These are phyloP conservation scores for Cyanoderma ruficeps DNA, from an alignment of 2,113 vertebrate species.

Conservation along the genomic window DNA sequence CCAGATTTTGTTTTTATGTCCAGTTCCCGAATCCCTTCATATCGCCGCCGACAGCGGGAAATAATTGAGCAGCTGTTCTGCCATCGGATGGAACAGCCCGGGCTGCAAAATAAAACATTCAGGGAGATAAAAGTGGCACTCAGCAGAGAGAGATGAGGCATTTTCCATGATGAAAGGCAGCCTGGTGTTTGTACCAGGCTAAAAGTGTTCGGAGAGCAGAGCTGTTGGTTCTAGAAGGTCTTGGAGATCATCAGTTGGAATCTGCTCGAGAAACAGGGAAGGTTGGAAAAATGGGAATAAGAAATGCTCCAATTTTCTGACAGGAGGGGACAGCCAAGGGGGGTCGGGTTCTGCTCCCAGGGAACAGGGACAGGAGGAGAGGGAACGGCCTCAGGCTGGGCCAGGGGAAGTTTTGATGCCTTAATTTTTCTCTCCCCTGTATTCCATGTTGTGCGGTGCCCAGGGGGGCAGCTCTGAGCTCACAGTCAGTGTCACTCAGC, in stretches of 20 bases:
- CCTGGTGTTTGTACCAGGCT: background rate
- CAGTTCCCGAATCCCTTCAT: background rate
- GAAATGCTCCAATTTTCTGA: fast-evolving
- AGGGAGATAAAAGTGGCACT: background rate
- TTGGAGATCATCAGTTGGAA: background rate
- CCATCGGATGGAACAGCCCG: background rate
- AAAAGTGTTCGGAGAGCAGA: background rate
- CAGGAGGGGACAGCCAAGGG: background rate
- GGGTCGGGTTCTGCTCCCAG: background rate
- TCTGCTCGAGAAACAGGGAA: background rate
- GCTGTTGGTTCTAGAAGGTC: background rate
- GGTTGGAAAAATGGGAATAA: background rate
- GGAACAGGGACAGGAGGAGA: background rate
- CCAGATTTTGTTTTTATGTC: background rate
- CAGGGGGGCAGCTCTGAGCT: too few species aligned
- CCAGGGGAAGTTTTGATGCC: background rate
- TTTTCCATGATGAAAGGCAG: background rate
- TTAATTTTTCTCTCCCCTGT: too few species aligned
- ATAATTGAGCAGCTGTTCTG: conserved; percentile 19
- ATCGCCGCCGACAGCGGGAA: background rate
- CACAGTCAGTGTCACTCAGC: too few species aligned
- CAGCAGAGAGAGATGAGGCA: background rate
- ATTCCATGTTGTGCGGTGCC: too few species aligned
- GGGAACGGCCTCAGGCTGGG: background rate
- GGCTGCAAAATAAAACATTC: background rate